phyloP scores from a whole-genome alignment of 2,797 vertebrate species.

The Somateria mollissima region DNA sequence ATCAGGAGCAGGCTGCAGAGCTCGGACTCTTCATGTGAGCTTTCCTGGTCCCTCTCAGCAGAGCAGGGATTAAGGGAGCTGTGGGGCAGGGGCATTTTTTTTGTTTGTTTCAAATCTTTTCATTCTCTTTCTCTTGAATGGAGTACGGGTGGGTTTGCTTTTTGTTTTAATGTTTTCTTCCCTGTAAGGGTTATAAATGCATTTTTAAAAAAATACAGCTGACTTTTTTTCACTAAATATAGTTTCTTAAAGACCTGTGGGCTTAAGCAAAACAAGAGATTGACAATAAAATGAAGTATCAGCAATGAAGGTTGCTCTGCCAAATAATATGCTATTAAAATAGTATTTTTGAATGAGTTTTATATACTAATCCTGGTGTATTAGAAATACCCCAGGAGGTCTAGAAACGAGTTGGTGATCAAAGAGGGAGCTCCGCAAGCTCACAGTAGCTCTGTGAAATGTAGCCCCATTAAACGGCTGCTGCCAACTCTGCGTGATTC shows the following conservation, averaged over 20 bases:
- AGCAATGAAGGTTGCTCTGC: background rate
- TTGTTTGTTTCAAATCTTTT: background rate
- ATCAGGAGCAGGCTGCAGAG: background rate
- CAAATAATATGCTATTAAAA: background rate
- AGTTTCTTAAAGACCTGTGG: background rate
- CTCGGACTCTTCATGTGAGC: background rate
- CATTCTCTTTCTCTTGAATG: background rate
- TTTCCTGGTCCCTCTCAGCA: background rate
- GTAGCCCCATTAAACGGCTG: background rate
- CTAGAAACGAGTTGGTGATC: background rate
- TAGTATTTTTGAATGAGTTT: background rate
- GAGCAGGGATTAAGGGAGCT: background rate
- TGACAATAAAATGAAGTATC: background rate
- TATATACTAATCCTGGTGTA: background rate
- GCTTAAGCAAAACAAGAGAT: background rate
- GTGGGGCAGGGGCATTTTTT: rapidly evolving
- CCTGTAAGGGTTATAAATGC: background rate
- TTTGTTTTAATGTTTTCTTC: background rate
- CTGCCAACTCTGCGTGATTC: conserved; percentile 16
- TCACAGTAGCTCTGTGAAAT: background rate
- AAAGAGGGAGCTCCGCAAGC: background rate
- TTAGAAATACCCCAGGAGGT: background rate
- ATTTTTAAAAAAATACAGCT: rapidly evolving
- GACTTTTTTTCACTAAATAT: background rate
- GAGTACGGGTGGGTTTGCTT: background rate